A percentile compares a stretch with the other conserved stretches of the same genome.
phyloP scores from a whole-genome alignment of 2,797 vertebrate genomes.

The Sphaeramia orbicularis region DNA sequence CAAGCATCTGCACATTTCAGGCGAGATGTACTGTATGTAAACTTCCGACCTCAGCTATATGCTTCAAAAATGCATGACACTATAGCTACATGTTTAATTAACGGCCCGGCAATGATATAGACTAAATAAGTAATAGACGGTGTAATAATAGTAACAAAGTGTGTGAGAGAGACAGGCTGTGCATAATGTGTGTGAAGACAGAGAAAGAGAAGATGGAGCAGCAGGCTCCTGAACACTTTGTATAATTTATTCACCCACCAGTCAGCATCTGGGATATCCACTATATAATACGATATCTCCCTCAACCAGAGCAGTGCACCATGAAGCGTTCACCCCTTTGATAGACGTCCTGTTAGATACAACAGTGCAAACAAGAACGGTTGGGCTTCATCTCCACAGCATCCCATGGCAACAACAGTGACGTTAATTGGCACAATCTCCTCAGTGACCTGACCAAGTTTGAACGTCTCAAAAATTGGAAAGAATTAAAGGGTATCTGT shows the following conservation, averaged over 20 bases:
- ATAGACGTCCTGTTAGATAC: neutral
- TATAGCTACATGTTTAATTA: constrained; percentile 38
- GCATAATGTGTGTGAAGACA: constrained; percentile 22
- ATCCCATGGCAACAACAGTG: neutral
- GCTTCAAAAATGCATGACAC: constrained; percentile 1
- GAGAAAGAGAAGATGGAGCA: constrained; percentile 6
- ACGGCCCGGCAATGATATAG: constrained; percentile 22
- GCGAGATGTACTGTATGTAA: neutral
- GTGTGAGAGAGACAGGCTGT: neutral
- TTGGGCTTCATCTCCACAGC: constrained; percentile 1
- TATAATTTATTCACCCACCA: constrained; percentile 40
- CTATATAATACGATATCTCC: neutral
- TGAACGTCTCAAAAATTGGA: neutral
- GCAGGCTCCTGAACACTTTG: constrained; percentile 2
- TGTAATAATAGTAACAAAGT: constrained; percentile 47
- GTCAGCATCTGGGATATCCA: constrained; percentile 15
- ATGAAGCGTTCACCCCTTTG: constrained; percentile 2
- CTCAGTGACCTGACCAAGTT: neutral
- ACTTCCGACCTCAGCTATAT: neutral
- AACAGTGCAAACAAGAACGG: constrained; percentile 5
- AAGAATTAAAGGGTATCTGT: neutral
- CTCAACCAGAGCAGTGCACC: neutral
- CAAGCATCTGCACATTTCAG: too few relatives aligned
- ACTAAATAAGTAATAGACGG: constrained; percentile 49
- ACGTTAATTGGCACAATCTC: neutral